These are phyloP conservation scores for Hylyphantes graminicola DNA, from an alignment of 1,140 invertebrate species.

Conservation along the genomic window DNA sequence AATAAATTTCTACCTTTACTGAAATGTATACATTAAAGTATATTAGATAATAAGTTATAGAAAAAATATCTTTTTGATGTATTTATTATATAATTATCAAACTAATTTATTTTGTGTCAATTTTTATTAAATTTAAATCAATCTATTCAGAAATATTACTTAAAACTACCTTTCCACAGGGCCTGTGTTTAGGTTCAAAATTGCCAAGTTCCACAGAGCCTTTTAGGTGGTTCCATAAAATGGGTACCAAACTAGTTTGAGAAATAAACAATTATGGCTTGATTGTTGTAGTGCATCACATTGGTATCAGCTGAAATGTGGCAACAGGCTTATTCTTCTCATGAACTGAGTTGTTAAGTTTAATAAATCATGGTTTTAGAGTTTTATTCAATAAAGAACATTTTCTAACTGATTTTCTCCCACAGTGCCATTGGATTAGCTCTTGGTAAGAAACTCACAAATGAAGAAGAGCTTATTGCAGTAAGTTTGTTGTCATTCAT, in stretches of 20 bases:
- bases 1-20: too few species aligned
- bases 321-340: background rate
- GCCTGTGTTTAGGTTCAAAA: too few species aligned
- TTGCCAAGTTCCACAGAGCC: background rate
- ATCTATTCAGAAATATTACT: too few species aligned
- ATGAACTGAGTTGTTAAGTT: background rate
- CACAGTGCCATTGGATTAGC: conserved; percentile 80
- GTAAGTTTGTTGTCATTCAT: conserved; percentile 67
- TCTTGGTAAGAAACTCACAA: conserved; percentile 80
- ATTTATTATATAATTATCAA: too few species aligned
- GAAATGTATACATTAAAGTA: too few species aligned
- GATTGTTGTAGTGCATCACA: background rate
- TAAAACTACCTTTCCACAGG: too few species aligned
- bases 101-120: too few species aligned
- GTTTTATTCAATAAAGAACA: background rate
- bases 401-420: background rate
- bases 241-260: background rate
- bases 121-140: too few species aligned
- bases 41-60: too few species aligned
- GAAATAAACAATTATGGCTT: background rate
- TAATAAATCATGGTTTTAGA: background rate
- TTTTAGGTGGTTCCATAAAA: background rate
- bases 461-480: conserved; percentile 74
- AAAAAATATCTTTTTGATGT: too few species aligned
- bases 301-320: background rate